Percentiles rank a stretch among this genome's conserved stretches.
phyloP scores from a whole-genome alignment of 2,888 invertebrate species.

The Dolichopus griseipennis region DNA sequence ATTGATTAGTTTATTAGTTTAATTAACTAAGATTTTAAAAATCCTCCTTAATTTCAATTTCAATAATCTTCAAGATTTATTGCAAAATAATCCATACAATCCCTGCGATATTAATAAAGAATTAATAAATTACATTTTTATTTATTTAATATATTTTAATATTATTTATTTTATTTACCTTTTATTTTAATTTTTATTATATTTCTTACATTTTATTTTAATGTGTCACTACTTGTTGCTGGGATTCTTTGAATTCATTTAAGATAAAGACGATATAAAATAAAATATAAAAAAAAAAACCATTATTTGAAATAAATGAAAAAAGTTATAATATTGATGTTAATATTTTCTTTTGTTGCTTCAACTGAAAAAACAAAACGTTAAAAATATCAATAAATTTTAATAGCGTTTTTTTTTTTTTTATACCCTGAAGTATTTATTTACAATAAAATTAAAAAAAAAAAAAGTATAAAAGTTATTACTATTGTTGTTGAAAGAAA shows the following conservation, averaged over 20 bases:
- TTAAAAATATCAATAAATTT: conserved; percentile 2
- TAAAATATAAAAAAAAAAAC: background rate
- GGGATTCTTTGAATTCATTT: background rate
- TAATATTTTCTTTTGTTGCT: background rate
- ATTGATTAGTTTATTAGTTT: no score
- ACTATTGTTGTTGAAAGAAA: background rate
- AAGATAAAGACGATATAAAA: no score
- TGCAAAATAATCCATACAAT: no score
- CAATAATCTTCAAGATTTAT: no score
- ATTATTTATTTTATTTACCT: no score
- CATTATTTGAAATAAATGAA: background rate
- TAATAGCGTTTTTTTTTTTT: background rate
- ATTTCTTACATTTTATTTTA: background rate
- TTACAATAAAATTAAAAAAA: background rate
- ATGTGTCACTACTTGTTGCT: background rate
- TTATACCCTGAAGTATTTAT: background rate
- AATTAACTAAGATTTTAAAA: no score
- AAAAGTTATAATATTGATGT: background rate
- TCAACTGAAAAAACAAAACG: background rate
- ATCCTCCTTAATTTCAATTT: no score
- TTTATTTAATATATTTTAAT: no score
- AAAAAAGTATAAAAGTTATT: no score
- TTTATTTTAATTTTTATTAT: no score
- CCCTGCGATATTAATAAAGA: no score
- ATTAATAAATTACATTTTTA: no score